Percentiles rank a stretch among this genome's conserved stretches.
Evolutionary conservation across 1,140 invertebrate species (phyloP).

Genomic region (Brachionus calyciflorus): DNA sequence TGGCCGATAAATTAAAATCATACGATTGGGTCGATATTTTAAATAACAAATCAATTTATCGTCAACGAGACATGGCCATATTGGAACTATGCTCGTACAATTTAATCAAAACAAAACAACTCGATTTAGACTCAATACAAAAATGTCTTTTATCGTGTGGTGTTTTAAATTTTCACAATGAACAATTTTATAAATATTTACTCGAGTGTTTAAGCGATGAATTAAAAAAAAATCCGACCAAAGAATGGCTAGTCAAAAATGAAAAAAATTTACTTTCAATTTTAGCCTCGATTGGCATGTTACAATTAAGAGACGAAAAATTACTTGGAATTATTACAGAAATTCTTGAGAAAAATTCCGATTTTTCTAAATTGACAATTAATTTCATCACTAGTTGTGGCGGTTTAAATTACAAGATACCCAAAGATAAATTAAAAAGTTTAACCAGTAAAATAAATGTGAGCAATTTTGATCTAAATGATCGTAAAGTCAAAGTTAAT

Average conservation of each 20-base stretch:
- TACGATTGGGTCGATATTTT: conserved; percentile 31
- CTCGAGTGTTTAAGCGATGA: not conserved
- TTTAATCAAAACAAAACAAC: not conserved
- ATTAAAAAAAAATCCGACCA: not conserved
- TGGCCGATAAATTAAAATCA: not conserved
- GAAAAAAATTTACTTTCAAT: conserved; percentile 18
- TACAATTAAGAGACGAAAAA: conserved; percentile 34
- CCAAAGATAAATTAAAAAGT: not conserved
- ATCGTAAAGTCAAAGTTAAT: not conserved
- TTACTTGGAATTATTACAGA: not conserved
- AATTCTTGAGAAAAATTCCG: not conserved
- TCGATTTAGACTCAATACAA: conserved; percentile 35
- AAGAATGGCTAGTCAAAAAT: conserved; percentile 1
- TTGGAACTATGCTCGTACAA: conserved; percentile 33
- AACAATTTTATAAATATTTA: conserved; percentile 35
- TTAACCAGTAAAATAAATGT: conserved; percentile 7
- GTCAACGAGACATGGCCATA: not conserved
- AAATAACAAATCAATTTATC: conserved; percentile 25
- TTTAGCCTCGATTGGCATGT: conserved; percentile 23
- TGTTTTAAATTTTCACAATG: conserved; percentile 7
- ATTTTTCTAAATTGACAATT: not conserved
- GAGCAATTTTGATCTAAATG: not conserved
- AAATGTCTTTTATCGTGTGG: conserved; percentile 39
- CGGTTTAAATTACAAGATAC: not conserved
- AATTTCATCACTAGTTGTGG: conserved; percentile 1